These are phyloP conservation scores for Meloidogyne hapla DNA, from an alignment of 1,140 invertebrate genomes.

Conservation along the genomic window DNA sequence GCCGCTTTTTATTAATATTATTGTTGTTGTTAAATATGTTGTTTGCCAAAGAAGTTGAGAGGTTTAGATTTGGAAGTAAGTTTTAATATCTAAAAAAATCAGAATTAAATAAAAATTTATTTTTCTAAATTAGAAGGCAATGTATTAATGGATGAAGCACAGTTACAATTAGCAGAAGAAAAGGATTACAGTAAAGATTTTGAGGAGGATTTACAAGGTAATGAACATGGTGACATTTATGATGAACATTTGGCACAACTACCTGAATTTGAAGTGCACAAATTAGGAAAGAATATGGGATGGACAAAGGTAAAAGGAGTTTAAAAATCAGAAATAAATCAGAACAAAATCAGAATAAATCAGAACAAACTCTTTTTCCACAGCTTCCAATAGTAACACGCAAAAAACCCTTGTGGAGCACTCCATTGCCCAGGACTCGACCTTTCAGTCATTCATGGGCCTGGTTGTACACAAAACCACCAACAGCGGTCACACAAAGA, in stretches of 20 bases:
- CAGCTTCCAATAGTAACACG: slow-evolving; percentile 27
- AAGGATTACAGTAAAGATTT: slow-evolving; percentile 18
- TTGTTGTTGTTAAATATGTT: background rate
- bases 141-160: slow-evolving; percentile 17
- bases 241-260: slow-evolving; percentile 15
- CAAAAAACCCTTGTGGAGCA: slow-evolving; percentile 20
- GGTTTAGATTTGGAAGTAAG: slow-evolving; percentile 5
- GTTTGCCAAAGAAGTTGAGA: background rate
- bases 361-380: background rate
- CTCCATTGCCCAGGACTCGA: background rate
- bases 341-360: background rate
- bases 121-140: background rate
- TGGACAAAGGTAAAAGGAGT: background rate
- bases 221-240: slow-evolving; percentile 21
- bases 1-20: background rate
- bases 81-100: background rate
- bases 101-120: background rate
- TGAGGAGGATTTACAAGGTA: slow-evolving; percentile 11
- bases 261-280: slow-evolving; percentile 13
- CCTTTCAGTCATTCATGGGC: background rate
- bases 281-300: slow-evolving; percentile 15
- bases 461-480: slow-evolving; percentile 15
- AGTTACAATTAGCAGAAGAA: slow-evolving; percentile 3
- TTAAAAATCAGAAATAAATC: background rate
- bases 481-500: slow-evolving; percentile 8